Percentiles rank a stretch among this genome's conserved stretches.
Evolutionary conservation across 2,797 vertebrate species (phyloP).

Genomic region (Philypnodon macrostomus): DNA sequence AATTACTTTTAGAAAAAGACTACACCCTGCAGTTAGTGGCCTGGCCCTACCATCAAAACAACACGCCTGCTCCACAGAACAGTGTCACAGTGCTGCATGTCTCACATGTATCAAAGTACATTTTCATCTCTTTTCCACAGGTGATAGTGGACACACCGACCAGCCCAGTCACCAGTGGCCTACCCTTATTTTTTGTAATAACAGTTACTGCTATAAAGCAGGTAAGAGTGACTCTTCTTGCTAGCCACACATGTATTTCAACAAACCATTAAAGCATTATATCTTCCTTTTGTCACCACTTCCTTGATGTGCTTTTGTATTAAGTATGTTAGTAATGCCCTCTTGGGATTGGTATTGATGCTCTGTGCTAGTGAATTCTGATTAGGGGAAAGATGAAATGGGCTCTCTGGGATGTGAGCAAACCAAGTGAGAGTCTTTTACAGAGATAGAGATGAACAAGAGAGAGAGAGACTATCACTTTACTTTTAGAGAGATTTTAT

Average conservation of each 20-base stretch:
- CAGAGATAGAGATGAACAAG: conserved; percentile 48
- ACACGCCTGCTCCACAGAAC: conserved; percentile 9
- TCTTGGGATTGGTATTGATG: conserved; percentile 48
- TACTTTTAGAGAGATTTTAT: no score
- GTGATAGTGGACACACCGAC: conserved; percentile 99
- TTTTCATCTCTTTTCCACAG: conserved; percentile 57
- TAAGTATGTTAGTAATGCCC: conserved; percentile 49
- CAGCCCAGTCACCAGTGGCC: conserved; percentile 96
- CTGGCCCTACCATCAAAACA: conserved; percentile 10
- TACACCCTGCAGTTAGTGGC: conserved; percentile 51
- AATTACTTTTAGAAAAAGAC: conserved; percentile 15
- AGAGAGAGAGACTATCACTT: conserved; percentile 14
- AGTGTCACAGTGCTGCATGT: conserved; percentile 1
- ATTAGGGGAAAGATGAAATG: conserved; percentile 39
- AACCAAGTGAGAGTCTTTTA: conserved; percentile 39
- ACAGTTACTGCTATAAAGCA: conserved; percentile 98
- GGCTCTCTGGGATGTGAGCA: conserved; percentile 38
- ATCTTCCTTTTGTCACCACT: conserved; percentile 16
- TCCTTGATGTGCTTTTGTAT: conserved; percentile 35
- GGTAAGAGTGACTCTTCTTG: conserved; percentile 75
- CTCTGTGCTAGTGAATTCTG: conserved; percentile 47
- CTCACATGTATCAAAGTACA: background rate
- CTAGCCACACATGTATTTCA: conserved; percentile 19
- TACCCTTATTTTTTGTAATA: conserved; percentile 98
- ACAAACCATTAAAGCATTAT: background rate